Conservation (phyloP, 2,888 invertebrate genomes). For the Dryocosmus kuriphilus region DNA sequence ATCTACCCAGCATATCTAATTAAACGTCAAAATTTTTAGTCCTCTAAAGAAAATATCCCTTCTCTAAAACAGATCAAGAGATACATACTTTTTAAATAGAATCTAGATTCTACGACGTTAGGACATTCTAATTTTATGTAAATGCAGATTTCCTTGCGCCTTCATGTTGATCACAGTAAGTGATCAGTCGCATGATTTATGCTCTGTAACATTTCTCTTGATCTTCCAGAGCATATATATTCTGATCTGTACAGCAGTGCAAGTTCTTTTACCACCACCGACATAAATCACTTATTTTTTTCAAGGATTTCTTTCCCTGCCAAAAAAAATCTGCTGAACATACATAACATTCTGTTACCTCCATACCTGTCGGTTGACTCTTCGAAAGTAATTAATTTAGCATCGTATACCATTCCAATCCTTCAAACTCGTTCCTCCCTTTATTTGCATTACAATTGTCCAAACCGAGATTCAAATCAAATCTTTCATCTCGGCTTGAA, state of each 20-base stretch:
- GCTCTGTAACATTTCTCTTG: constrained; percentile 37
- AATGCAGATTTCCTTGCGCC: constrained; percentile 28
- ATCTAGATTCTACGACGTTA: neutral
- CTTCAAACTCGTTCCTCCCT: constrained; percentile 38
- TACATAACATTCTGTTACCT: constrained; percentile 40
- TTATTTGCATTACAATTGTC: constrained; percentile 40
- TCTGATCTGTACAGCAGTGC: constrained; percentile 32
- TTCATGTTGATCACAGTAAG: constrained; percentile 39
- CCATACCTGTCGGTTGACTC: constrained; percentile 39
- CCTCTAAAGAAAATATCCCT: neutral
- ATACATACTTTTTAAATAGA: neutral
- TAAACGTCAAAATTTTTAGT: constrained; percentile 8
- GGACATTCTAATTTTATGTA: constrained; percentile 38
- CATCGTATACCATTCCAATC: constrained; percentile 36
- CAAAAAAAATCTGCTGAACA: constrained; percentile 40
- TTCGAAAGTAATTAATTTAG: constrained; percentile 40
- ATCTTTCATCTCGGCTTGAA: constrained; percentile 26
- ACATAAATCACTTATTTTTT: constrained; percentile 40
- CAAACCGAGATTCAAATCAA: constrained; percentile 20
- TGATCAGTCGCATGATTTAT: constrained; percentile 41
- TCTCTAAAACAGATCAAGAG: neutral
- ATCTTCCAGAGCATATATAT: constrained; percentile 35
- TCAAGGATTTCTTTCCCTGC: constrained; percentile 38
- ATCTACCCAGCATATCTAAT: constrained; percentile 8
- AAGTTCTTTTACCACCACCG: constrained; percentile 38